Percentiles rank a stretch among this genome's conserved stretches.
These are phyloP conservation scores for Taeniopygia guttata DNA, from an alignment of 2,797 vertebrate species.

Conservation along the genomic window DNA sequence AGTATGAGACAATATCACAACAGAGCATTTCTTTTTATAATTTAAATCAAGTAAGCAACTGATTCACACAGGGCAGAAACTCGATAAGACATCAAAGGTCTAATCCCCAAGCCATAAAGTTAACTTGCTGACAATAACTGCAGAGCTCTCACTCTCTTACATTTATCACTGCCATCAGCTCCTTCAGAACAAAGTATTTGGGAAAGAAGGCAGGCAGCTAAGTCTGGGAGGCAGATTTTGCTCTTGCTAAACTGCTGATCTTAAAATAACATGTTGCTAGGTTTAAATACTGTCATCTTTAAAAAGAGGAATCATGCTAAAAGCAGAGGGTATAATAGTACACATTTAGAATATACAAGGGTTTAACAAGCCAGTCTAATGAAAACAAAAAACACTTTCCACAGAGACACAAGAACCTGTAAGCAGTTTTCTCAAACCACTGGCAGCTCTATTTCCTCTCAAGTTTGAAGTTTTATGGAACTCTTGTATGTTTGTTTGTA, in stretches of 20 bases:
- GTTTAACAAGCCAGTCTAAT: conserved; percentile 3
- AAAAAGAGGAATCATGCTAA: neutral
- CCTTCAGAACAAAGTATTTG: conserved; percentile 43
- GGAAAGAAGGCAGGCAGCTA: neutral
- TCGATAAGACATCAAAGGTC: conserved; percentile 57
- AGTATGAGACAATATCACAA: conserved; percentile 45
- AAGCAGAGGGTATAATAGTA: neutral
- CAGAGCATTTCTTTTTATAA: conserved; percentile 51
- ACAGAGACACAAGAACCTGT: neutral
- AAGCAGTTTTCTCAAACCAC: conserved; percentile 13
- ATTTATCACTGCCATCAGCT: conserved; percentile 57
- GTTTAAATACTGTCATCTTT: conserved; percentile 29
- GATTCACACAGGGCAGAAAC: conserved; percentile 57
- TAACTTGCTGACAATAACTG: conserved; percentile 56
- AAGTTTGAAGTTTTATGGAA: neutral
- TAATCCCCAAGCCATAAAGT: conserved; percentile 41
- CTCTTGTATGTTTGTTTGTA: conserved; percentile 33
- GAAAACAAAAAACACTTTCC: neutral
- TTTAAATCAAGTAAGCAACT: conserved; percentile 62
- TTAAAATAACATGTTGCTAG: neutral
- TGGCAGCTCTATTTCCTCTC: conserved; percentile 13
- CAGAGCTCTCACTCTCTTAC: conserved; percentile 31
- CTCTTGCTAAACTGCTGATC: conserved; percentile 17
- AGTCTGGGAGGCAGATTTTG: conserved; percentile 31
- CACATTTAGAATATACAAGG: neutral